Percentiles rank a stretch among this genome's conserved stretches.
These are phyloP conservation scores for Malthinus flaveolus DNA, from an alignment of 2,888 invertebrate species.

Conservation along the genomic window DNA sequence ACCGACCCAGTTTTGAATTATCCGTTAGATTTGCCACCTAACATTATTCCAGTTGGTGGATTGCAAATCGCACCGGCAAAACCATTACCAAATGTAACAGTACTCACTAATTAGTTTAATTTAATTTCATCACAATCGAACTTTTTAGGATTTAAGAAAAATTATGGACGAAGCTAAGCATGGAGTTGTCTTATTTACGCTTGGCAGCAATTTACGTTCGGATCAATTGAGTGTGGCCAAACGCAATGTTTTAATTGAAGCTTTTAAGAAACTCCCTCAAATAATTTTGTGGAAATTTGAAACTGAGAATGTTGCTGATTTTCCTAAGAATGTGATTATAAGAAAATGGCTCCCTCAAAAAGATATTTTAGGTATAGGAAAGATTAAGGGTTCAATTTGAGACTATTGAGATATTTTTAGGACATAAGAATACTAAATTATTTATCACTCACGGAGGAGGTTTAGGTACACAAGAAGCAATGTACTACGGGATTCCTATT, in stretches of 20 bases:
- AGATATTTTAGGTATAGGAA: constrained; percentile 44
- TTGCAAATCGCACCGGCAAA: constrained; percentile 42
- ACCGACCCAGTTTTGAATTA: constrained; percentile 41
- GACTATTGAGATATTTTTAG: constrained; percentile 11
- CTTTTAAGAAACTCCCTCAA: constrained; percentile 46
- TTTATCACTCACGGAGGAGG: constrained; percentile 41
- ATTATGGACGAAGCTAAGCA: constrained; percentile 41
- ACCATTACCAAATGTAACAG: constrained; percentile 39
- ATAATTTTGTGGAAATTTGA: constrained; percentile 49
- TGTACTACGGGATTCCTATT: constrained; percentile 35
- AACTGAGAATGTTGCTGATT: constrained; percentile 34
- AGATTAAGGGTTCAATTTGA: not conserved
- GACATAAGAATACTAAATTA: constrained; percentile 34
- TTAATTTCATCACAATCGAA: not conserved
- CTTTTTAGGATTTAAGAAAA: not conserved
- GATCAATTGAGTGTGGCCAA: constrained; percentile 32
- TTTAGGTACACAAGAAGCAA: constrained; percentile 39
- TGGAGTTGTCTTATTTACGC: constrained; percentile 47
- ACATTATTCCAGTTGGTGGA: constrained; percentile 49
- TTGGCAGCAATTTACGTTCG: constrained; percentile 45
- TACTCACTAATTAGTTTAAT: not conserved
- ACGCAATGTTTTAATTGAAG: constrained; percentile 32
- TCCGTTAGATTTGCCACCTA: constrained; percentile 44
- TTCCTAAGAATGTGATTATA: constrained; percentile 46
- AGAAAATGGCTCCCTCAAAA: constrained; percentile 49